Percentiles rank a stretch among this genome's conserved stretches.
phyloP scores from a whole-genome alignment of 2,797 vertebrate genomes.

The Amazonetta brasiliensis region DNA sequence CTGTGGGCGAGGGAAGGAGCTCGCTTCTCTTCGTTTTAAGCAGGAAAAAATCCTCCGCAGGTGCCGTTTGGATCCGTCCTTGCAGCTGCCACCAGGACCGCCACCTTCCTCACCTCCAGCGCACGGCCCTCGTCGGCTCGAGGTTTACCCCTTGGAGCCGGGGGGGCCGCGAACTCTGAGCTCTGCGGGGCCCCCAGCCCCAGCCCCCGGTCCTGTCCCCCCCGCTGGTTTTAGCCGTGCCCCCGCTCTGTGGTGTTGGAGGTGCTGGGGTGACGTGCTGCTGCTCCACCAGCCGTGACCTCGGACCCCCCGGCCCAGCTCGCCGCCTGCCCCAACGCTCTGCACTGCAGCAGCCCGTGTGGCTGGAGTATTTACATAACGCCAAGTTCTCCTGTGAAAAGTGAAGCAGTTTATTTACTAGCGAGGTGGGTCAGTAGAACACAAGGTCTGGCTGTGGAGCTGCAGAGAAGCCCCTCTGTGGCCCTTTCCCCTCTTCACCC shows the following conservation, averaged over 20 bases:
- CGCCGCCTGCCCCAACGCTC: not conserved
- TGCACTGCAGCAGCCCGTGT: not conserved
- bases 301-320: not conserved
- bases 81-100: not conserved
- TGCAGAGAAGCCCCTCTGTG: fast-evolving
- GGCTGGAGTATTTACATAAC: constrained; percentile 9
- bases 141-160: not conserved
- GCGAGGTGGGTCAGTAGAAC: constrained; percentile 8
- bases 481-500: not conserved
- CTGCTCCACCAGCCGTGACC: fast-evolving
- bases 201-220: not conserved
- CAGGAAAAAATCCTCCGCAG: not conserved
- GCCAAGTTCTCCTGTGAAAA: constrained; percentile 14
- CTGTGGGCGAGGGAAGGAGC: fast-evolving
- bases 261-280: not conserved
- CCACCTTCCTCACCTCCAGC: not conserved
- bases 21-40: not conserved
- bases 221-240: fast-evolving
- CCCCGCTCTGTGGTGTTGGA: fast-evolving
- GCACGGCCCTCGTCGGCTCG: fast-evolving
- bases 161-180: not conserved
- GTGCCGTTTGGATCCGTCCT: not conserved
- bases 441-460: not conserved
- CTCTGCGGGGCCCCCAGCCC: fast-evolving
- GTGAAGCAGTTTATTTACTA: constrained; percentile 32